Base-by-base conservation (phyloP, 1,140 invertebrate genomes). In the Temnothorax curvispinosus region DNA sequence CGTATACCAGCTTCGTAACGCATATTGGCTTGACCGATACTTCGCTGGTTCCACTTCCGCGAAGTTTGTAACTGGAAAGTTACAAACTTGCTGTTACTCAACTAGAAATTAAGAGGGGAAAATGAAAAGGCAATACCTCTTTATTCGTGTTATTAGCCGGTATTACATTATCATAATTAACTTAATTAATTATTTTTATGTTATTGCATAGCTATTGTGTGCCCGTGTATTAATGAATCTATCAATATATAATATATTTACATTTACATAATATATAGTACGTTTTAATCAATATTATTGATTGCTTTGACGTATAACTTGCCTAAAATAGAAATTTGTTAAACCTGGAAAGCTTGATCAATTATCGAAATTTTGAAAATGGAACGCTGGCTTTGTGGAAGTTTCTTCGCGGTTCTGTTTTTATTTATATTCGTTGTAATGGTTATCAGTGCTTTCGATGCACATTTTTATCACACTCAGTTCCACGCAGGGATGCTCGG, bases 1-100 rank as follows among this genome's bases (percentile, higher is more conserved):
- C 69, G 44, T 82, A 74, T 82, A 74, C 50, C 15, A 21, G 54
- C 41, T 84, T 84, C 54, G 69, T 21, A 41, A 82, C 62, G 50
- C 52, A 54, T 54, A 71, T 60, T 74, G 52, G 62, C 65, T 41
- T 21, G 52, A n/a, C 44, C 60, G 60, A 65, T 60, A 82, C 80
- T 75, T 47, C 18, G 69, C 80, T 60, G 47, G 27, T 60, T 27
- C 54, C 54, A 72, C 47, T 80, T 80, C 13, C 62, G 62, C n/a
- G 50, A 82, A 84, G 69, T 84, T 84, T 72, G 54, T 60, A 84
- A 62, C 32, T 15, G 38, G 21, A 50, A 41, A 75, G 54, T 32
- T 27, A 27, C 27, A 27, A 27, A 27, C 27, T 27, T 27, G 27
- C 27, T 27, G 27, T 27, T 47, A 74, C 44, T 84, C 80, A 71